Percentiles rank a stretch among this genome's conserved stretches.
Evolutionary conservation across 2,797 vertebrate species (phyloP).

Genomic region (Sebastiscus tertius): DNA sequence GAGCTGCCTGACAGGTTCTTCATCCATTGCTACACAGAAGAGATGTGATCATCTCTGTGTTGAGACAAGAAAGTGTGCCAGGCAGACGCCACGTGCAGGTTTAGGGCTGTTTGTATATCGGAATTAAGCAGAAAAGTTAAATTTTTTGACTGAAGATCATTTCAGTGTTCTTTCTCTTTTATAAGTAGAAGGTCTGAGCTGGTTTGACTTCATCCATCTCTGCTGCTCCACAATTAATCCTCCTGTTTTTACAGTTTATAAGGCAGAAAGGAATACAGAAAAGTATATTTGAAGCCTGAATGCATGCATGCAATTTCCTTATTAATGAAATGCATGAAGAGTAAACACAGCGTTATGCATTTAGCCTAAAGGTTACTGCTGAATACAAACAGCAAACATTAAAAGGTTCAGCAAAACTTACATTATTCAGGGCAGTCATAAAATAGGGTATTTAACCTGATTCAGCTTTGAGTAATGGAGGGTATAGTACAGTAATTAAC

Average conservation of each 20-base stretch:
- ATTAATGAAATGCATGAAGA: neutral
- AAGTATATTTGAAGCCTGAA: neutral
- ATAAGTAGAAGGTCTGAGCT: neutral
- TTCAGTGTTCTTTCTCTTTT: neutral
- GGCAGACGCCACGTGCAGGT: slow-evolving; percentile 14
- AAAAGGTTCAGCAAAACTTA: neutral
- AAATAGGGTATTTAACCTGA: neutral
- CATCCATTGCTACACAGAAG: slow-evolving; percentile 24
- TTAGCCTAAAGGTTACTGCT: neutral
- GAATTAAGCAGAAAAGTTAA: neutral
- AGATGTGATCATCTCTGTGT: slow-evolving; percentile 16
- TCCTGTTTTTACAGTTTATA: neutral
- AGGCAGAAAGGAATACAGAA: neutral
- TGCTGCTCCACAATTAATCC: neutral
- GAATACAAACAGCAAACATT: neutral
- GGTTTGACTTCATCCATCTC: neutral
- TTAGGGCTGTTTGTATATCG: slow-evolving; percentile 5
- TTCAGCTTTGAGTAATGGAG: neutral
- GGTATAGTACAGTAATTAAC: neutral
- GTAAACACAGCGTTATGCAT: neutral
- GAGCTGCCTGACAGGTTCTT: slow-evolving; percentile 44
- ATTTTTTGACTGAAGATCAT: neutral
- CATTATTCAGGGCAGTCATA: neutral
- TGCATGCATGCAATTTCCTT: neutral
- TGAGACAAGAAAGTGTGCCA: slow-evolving; percentile 7